A percentile compares a stretch with the other conserved stretches of the same genome.
Conservation (phyloP, 1,140 invertebrate species). For the Eufriesea mexicana region DNA sequence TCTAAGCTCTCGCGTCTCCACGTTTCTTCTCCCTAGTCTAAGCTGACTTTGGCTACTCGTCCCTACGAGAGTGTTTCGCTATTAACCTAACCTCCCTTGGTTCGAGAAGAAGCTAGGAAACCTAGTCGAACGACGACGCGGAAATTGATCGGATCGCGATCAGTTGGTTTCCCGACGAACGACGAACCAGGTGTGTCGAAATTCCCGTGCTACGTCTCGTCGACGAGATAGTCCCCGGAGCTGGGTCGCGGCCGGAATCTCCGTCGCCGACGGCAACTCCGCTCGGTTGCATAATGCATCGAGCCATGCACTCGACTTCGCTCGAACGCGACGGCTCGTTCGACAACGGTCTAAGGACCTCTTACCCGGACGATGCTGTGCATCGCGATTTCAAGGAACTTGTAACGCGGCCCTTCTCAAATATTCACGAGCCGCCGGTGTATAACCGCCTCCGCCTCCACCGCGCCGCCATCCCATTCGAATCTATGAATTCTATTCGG, state of each 20-base stretch:
- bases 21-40: background rate
- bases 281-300: slow-evolving; percentile 47
- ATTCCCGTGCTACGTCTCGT: too few species aligned
- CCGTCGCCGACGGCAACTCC: slow-evolving; percentile 11
- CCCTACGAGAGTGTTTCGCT: too few species aligned
- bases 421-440: slow-evolving; percentile 31
- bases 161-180: too few species aligned
- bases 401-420: slow-evolving; percentile 38
- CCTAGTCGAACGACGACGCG: too few species aligned
- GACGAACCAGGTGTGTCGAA: too few species aligned
- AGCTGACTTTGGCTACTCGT: too few species aligned
- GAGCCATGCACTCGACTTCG: slow-evolving; percentile 41
- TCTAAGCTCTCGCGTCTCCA: too few species aligned
- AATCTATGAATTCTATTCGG: slow-evolving; percentile 36
- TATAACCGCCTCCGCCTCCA: background rate
- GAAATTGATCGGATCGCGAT: too few species aligned
- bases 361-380: slow-evolving; percentile 11
- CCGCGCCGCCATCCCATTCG: background rate
- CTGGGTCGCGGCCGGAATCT: slow-evolving; percentile 4
- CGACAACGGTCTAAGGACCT: slow-evolving; percentile 49
- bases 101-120: too few species aligned
- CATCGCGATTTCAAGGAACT: slow-evolving; percentile 43
- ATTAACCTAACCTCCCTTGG: too few species aligned
- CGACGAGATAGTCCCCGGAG: too few species aligned
- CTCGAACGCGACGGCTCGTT: slow-evolving; percentile 29